Evolutionary conservation across 2,113 vertebrate genomes (phyloP).

Genomic region (Channa argus): DNA sequence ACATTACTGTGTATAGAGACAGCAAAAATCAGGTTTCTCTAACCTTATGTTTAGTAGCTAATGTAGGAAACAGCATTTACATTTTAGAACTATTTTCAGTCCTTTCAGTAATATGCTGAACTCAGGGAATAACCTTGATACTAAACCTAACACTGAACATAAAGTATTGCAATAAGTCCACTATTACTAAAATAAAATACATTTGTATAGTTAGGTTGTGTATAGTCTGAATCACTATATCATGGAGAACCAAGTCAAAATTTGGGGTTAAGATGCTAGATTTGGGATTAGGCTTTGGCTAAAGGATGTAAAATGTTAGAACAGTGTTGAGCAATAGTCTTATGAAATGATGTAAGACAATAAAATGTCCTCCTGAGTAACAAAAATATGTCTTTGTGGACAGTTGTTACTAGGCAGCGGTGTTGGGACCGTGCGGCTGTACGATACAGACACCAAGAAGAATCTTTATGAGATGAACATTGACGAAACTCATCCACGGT

Average conservation of each 20-base stretch:
- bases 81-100: background rate
- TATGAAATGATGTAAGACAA: background rate
- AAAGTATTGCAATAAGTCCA: no score
- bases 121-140: no score
- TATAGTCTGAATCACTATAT: no score
- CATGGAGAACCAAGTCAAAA: no score
- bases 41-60: background rate
- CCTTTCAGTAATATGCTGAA: no score
- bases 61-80: background rate
- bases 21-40: background rate
- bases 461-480: conserved; percentile 96
- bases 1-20: background rate
- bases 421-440: conserved; percentile 92
- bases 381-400: conserved; percentile 22
- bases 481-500: conserved; percentile 93
- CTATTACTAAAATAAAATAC: no score
- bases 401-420: conserved; percentile 96
- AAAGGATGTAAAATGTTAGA: no score
- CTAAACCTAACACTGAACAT: no score
- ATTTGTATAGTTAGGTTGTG: no score
- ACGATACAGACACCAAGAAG: conserved; percentile 98
- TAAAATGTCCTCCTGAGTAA: background rate
- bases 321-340: no score
- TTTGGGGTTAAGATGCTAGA: no score
- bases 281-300: no score